phyloP scores from a whole-genome alignment of 2,797 vertebrate species.

The Chaetodon trifasciatus region DNA sequence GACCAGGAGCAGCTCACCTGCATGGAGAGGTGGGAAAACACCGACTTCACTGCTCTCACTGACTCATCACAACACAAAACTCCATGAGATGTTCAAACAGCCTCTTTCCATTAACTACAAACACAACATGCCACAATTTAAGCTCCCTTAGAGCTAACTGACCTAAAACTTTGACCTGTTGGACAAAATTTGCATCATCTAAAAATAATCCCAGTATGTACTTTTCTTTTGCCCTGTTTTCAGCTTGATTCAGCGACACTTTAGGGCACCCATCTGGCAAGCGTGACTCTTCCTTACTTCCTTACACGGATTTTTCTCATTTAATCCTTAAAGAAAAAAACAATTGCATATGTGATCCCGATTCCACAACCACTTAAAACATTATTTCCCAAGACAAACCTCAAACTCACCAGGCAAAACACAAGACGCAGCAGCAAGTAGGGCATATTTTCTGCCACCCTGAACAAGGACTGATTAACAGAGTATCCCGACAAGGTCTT shows the following conservation, averaged over 20 bases:
- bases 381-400: conserved; percentile 43
- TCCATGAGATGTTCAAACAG: background rate
- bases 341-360: background rate
- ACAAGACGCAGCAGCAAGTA: conserved; percentile 41
- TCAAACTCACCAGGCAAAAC: conserved; percentile 29
- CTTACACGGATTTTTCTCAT: conserved; percentile 3
- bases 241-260: background rate
- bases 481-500: conserved; percentile 59
- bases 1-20: conserved; percentile 66
- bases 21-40: conserved; percentile 66
- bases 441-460: conserved; percentile 39
- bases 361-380: background rate
- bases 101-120: background rate
- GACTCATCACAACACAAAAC: conserved; percentile 59
- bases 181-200: background rate
- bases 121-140: background rate
- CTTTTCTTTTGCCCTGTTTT: background rate
- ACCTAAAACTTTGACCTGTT: background rate
- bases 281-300: background rate
- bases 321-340: background rate
- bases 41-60: conserved; percentile 54
- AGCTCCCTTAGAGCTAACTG: background rate
- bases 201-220: background rate
- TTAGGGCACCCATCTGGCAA: background rate
- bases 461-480: conserved; percentile 42